Evolutionary conservation across 2,888 invertebrate species (phyloP).

Genomic region (Amblyjoppa proteus): DNA sequence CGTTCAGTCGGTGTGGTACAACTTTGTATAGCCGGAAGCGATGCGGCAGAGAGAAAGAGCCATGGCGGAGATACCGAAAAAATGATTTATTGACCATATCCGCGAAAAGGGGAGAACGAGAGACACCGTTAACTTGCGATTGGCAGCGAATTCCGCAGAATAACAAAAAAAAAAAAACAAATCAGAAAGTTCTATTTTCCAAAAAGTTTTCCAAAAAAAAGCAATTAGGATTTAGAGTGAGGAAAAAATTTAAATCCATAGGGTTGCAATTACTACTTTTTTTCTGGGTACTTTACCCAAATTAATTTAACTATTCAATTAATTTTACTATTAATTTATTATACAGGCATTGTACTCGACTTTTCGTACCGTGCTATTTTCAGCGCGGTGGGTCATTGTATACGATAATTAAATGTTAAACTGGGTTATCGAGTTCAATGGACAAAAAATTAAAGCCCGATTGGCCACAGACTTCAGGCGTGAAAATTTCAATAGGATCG

Average conservation of each 20-base stretch:
- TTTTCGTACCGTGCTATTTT: neutral
- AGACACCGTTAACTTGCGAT: too few species aligned
- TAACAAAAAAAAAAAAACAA: too few species aligned
- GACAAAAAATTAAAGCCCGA: neutral
- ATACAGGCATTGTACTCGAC: neutral
- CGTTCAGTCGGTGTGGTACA: neutral
- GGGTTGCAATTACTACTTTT: too few species aligned
- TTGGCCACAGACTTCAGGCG: neutral
- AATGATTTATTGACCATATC: conserved; percentile 27
- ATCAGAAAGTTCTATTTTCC: too few species aligned
- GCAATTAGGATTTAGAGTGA: too few species aligned
- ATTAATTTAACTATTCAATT: too few species aligned
- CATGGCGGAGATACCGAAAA: neutral
- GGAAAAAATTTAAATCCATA: too few species aligned
- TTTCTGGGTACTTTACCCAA: too few species aligned
- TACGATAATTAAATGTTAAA: neutral
- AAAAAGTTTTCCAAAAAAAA: too few species aligned
- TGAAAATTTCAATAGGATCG: conserved; percentile 13
- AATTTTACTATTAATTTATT: neutral
- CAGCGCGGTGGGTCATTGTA: neutral
- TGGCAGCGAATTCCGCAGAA: too few species aligned
- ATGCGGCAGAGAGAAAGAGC: neutral
- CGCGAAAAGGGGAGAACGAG: neutral
- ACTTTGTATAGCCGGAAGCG: conserved; percentile 22
- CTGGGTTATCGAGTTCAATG: neutral